Evolutionary conservation across 2,888 invertebrate genomes (phyloP).

Genomic region (Endomychus coccineus): DNA sequence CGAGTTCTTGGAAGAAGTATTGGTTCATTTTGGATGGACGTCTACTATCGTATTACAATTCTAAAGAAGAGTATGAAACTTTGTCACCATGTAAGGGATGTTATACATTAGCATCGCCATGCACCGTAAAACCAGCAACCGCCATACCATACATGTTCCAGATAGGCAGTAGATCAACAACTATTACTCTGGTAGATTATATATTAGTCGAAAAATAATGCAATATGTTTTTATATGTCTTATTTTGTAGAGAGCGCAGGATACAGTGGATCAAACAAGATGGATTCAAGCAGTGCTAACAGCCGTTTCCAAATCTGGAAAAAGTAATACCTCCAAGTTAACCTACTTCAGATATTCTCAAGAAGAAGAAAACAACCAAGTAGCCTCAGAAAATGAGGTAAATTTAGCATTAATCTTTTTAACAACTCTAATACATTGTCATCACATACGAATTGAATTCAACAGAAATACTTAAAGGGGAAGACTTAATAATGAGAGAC

Average conservation of each 20-base stretch:
- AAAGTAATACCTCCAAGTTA: conserved; percentile 27
- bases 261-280: conserved; percentile 43
- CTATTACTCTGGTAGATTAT: conserved; percentile 40
- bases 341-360: conserved; percentile 42
- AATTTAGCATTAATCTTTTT: no score
- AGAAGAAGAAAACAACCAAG: no score
- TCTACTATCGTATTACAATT: conserved; percentile 47
- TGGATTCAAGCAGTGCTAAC: conserved; percentile 48
- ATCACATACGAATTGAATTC: no score
- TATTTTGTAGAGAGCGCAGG: conserved; percentile 43
- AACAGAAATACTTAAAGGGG: no score
- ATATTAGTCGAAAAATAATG: background rate
- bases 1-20: conserved; percentile 47
- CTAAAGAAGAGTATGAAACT: conserved; percentile 46
- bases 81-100: conserved; percentile 48
- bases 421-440: no score
- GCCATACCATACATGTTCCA: conserved; percentile 39
- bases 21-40: conserved; percentile 52
- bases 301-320: conserved; percentile 38
- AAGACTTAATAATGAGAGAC: no score
- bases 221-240: background rate
- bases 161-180: conserved; percentile 43
- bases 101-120: conserved; percentile 45
- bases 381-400: no score
- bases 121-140: conserved; percentile 39